Evolutionary conservation across 2,888 invertebrate genomes (phyloP), one percentile per base, ranked within the genome.

Genomic region (Sinopyrophorus schimmeli): DNA sequence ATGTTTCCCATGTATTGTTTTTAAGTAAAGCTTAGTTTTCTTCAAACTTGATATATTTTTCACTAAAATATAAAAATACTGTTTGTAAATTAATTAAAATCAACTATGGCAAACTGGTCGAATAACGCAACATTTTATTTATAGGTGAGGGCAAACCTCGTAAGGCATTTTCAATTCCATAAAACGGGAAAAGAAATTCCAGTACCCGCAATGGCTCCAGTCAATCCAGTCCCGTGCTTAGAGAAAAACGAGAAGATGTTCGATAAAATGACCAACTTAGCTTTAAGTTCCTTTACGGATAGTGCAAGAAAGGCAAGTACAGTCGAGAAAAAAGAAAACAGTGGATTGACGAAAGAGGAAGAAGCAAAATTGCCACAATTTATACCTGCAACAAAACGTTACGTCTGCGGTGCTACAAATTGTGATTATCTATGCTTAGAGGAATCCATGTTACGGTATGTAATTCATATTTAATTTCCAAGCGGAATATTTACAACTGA

Each of bases 231-330:
- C 3, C 89, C 87, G 0, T 89, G 86, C 65, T 74, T 89, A 21
- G 86, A 86, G 57, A 82, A 83, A 24, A 85, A 84, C 55, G 89
- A 89, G 65, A 82, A 80, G 57, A 87, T 89, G 79, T 91, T 90
- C 64, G 90, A 91, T 68, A 87, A 85, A 68, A 91, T 91, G 91
- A 79, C 84, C 0, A 91, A 91, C 68, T 76, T 89, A 10, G 89
- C 91, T 0, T 83, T 85, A n/a, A 87, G 85, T 57, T 87, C 73
- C 65, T 48, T 58, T 43, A 11, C 51, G 57, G 5, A 70, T 69
- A 2, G 69, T 64, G 38, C 47, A n/a, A 66, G 76, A 24, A 77
- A 76, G 75, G 71, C 74, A 1, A 10, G 32, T 5, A 23, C 14
- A 7, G 10, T 5, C 68, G 68, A 2, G 60, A 60, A 30, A 54